Conservation (phyloP, 2,888 invertebrate genomes). For the Caenorhabditis japonica region DNA sequence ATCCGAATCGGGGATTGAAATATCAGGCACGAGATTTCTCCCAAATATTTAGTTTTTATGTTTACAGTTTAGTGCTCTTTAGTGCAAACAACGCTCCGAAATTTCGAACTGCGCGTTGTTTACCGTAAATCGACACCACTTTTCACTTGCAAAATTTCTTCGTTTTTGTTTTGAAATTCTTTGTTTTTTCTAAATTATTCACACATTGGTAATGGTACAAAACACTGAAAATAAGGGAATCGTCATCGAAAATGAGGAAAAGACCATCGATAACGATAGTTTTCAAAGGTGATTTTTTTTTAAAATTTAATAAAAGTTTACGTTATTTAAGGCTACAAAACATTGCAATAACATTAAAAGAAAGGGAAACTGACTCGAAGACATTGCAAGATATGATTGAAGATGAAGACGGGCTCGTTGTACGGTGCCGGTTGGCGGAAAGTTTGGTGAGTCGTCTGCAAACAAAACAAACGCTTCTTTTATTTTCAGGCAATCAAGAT, state of each 20-base stretch:
- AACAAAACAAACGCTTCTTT: not conserved
- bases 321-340: slow-evolving; percentile 19
- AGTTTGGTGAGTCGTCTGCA: slow-evolving; percentile 19
- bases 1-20: too few species aligned
- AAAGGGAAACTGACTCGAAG: slow-evolving; percentile 31
- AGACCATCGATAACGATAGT: not conserved
- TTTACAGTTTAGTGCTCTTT: too few species aligned
- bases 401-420: slow-evolving; percentile 33
- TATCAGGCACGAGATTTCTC: too few species aligned
- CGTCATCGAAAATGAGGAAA: not conserved
- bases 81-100: slow-evolving; percentile 19
- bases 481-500: slow-evolving; percentile 15
- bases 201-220: too few species aligned
- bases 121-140: slow-evolving; percentile 14
- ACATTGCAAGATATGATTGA: slow-evolving; percentile 26
- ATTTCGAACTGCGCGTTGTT: slow-evolving; percentile 11
- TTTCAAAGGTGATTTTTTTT: slow-evolving; percentile 18
- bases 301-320: not conserved
- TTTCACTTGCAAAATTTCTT: not conserved
- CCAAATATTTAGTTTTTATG: too few species aligned
- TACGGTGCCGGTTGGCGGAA: slow-evolving; percentile 11
- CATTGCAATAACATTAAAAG: slow-evolving; percentile 2
- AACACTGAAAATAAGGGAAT: too few species aligned
- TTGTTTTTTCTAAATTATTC: too few species aligned
- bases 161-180: too few species aligned